Conservation (phyloP, 2,113 vertebrate species). For the Mormyrus lacerda region DNA sequence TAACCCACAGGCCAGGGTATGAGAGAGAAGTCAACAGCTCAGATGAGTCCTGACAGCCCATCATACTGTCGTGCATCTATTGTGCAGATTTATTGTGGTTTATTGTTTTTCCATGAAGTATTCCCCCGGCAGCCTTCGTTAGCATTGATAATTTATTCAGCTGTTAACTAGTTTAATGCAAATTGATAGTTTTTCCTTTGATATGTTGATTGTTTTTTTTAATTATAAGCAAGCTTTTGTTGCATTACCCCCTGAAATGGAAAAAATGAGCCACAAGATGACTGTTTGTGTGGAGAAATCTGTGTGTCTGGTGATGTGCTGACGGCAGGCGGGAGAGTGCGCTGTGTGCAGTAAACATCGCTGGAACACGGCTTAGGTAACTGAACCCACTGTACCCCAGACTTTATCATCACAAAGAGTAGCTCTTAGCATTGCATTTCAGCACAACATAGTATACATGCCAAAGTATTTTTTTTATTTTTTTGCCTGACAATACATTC, state of each 20-base stretch:
- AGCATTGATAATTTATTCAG: neutral
- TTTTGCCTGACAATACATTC: neutral
- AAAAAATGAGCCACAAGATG: neutral
- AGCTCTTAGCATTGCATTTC: neutral
- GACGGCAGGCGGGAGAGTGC: neutral
- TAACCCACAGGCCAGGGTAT: neutral
- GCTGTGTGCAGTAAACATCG: neutral
- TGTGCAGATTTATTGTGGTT: neutral
- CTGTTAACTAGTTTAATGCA: conserved; percentile 5
- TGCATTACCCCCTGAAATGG: neutral
- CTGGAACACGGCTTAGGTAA: neutral
- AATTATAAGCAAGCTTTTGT: neutral
- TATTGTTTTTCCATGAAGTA: neutral
- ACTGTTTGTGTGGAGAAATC: neutral
- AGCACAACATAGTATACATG: neutral
- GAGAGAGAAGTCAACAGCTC: neutral
- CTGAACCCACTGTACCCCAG: neutral
- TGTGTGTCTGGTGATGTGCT: neutral
- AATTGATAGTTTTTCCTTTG: neutral
- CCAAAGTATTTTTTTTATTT: neutral
- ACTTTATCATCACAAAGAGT: neutral
- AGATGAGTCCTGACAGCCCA: neutral
- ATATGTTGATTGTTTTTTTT: neutral
- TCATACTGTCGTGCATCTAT: neutral
- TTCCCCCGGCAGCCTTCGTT: neutral